Evolutionary conservation across 2,888 invertebrate species (phyloP).

Genomic region (Yponomeuta evonymella): DNA sequence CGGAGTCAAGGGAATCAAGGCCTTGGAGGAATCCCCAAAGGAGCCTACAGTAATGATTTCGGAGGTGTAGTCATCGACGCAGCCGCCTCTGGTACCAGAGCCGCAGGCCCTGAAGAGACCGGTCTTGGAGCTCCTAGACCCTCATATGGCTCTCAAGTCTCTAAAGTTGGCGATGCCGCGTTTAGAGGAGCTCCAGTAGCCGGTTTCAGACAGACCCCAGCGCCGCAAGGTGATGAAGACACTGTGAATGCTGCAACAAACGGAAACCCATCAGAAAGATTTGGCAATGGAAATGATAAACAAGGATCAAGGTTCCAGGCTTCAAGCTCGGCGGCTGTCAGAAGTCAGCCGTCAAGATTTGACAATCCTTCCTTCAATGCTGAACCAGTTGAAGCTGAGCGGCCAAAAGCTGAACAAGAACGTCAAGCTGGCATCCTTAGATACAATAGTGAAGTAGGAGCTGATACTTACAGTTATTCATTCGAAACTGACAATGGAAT

Average conservation of each 20-base stretch:
- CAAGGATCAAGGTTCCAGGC: slow-evolving; percentile 8
- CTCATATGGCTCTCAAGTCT: slow-evolving; percentile 56
- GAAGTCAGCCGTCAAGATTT: slow-evolving; percentile 1
- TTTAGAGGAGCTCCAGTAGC: slow-evolving; percentile 36
- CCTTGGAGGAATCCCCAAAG: slow-evolving; percentile 37
- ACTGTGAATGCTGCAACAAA: background rate
- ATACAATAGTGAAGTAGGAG: slow-evolving; percentile 46
- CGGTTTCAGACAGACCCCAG: slow-evolving; percentile 25
- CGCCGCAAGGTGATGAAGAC: slow-evolving; percentile 2
- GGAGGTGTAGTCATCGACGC: slow-evolving; percentile 67
- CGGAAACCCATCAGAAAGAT: slow-evolving; percentile 16
- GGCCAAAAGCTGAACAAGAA: slow-evolving; percentile 43
- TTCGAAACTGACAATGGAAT: slow-evolving; percentile 64
- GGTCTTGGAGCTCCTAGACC: slow-evolving; percentile 54
- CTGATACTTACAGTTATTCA: slow-evolving; percentile 48
- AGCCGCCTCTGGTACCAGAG: slow-evolving; percentile 50
- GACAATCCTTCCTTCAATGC: slow-evolving; percentile 17
- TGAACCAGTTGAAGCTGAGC: slow-evolving; percentile 28
- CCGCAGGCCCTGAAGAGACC: slow-evolving; percentile 39
- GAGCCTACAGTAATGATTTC: slow-evolving; percentile 54
- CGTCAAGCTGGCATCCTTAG: slow-evolving; percentile 42
- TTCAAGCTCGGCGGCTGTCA: background rate
- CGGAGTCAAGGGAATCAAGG: slow-evolving; percentile 32
- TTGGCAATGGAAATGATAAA: slow-evolving; percentile 14
- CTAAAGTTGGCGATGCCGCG: slow-evolving; percentile 65